Base-by-base conservation (phyloP, 2,797 vertebrate genomes). In the Dryobates pubescens region DNA sequence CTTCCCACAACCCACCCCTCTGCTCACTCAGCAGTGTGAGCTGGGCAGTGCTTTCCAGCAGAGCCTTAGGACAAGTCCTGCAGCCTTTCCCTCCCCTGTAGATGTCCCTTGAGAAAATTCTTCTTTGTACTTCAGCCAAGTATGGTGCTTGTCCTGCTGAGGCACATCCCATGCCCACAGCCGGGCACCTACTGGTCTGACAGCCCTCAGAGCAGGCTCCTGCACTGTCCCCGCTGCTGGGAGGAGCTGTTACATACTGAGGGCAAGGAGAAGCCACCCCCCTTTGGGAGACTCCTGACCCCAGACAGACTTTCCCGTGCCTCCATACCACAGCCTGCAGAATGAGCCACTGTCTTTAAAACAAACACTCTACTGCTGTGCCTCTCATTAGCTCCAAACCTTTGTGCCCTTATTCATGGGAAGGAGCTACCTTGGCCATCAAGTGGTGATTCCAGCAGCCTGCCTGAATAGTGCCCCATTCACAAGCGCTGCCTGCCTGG, bases 341-440 rank as follows among this genome's bases (percentile, higher is more conserved):
- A 91, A 95, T 77, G 36, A 82, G 81, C 62, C 65, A 65, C 88
- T 90, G 83, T 95, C 83, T 68, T 77, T 36, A 94, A 95, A 94
- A 93, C 86, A 93, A 95, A 94, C 94, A 94, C 78, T 86, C 72
- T 13, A 77, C n/a, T 1, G 4, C 57, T 10, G 41, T 13, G 51
- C 45, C 58, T 68, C 93, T 90, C 93, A 93, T 94, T 85, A 94
- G 20, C 54, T 41, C 69, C 51, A 30, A 57, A 69, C 86, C 86
- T 93, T 88, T 90, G 95, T 95, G 62, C 88, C 94, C n/a, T 77
- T 87, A 89, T 93, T 96, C 94, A 91, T 91, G 86, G 73, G 88
- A 92, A 90, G 90, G 75, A 88, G 69, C 49, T 47, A 82, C 61
- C 57, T 82, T 27, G 27, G 72, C 83, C 71, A 73, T 3, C 3